Evolutionary conservation across 2,888 invertebrate species (phyloP), one percentile per base, ranked within the genome.

Genomic region (Aquatica leii): DNA sequence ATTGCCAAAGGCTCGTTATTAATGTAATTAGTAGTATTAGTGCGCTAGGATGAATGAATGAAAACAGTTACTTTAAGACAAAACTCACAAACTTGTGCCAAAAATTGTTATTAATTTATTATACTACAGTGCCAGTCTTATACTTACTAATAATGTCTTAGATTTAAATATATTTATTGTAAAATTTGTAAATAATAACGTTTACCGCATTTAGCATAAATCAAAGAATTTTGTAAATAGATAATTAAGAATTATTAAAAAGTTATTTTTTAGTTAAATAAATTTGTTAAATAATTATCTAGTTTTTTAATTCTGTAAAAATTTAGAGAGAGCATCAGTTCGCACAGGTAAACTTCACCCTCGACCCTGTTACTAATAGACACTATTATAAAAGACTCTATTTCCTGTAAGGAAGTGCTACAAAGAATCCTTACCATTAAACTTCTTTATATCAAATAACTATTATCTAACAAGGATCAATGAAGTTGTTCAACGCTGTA

Each of bases 1-100:
- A 54, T 51, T 60, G 60, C 59, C 64, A 64, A 64, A 64, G 64
- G 64, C 64, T 64, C 59, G 64, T 64, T 52, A 56, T 64, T 64
- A 52, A 52, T 59, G 52, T 31, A 41, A 43, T 58, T 58, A 58
- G 14, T n/a, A 58, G 57, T 57, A 40, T n/a, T 14, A 17, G 14
- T 15, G 12, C 20, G 50, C 48, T 4, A 40, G 37, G 21, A 35
- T 49, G 57, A 37, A 14, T 15, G 57, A 34, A 57, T 15, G 57
- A 18, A 37, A 37, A 2, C 11, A 6, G 18, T 17, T 18, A 46
- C 20, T 46, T 46, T 12, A 43, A 43, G 17, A 24, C 24, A 46
- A 46, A 18, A 46, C 17, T 5, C 18, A 17, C 18, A 17, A 46
- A 46, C 46, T 46, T 46, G 46, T 46, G 46, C 46, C 46, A 46